Percentiles rank a stretch among this genome's conserved stretches.
These are phyloP conservation scores for Euleptes europaea DNA, from an alignment of 2,113 vertebrate species.

Conservation along the genomic window DNA sequence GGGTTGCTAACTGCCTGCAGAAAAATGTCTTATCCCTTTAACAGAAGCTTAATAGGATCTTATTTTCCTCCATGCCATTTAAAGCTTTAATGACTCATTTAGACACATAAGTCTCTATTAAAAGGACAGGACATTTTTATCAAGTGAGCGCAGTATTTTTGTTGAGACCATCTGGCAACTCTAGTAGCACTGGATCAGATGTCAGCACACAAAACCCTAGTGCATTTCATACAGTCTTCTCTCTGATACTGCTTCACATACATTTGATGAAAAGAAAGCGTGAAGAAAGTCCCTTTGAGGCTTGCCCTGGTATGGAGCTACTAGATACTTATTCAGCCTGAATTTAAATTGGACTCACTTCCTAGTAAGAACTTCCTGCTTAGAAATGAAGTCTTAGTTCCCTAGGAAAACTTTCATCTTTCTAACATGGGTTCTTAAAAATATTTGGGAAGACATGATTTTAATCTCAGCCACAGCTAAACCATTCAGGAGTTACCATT, in stretches of 20 bases:
- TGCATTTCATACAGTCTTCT: not conserved
- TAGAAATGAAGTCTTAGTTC: not conserved
- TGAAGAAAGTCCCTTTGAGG: not conserved
- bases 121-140: too few relatives aligned
- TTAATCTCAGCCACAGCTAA: not conserved
- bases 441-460: not conserved
- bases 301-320: not conserved
- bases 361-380: not conserved
- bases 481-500: not conserved
- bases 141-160: too few relatives aligned
- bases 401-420: not conserved
- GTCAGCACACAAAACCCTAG: not conserved
- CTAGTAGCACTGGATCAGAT: not conserved
- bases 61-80: too few relatives aligned
- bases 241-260: not conserved
- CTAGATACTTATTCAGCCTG: not conserved
- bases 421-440: not conserved
- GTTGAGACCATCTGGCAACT: not conserved
- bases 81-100: too few relatives aligned
- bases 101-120: too few relatives aligned
- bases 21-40: too few relatives aligned
- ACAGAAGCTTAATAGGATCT: too few relatives aligned
- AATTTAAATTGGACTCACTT: not conserved
- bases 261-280: not conserved
- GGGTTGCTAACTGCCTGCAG: too few relatives aligned